Conservation (phyloP, 2,888 invertebrate species). For the Ormia ochracea region DNA sequence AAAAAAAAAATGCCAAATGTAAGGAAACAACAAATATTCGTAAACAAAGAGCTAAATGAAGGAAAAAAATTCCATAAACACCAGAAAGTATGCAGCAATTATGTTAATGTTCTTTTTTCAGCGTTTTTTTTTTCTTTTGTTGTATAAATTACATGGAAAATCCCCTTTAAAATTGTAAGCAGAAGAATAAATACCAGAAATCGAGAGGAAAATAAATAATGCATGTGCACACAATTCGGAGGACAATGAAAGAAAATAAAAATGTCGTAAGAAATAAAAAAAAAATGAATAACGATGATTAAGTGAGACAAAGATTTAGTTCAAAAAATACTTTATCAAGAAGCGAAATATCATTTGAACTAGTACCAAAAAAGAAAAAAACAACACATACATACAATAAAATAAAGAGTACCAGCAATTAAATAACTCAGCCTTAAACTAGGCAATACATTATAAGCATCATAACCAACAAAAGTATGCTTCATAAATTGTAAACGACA, state of each 20-base stretch:
- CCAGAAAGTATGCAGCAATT: slow-evolving; percentile 55
- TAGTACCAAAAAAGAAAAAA: slow-evolving; percentile 32
- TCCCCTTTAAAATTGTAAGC: slow-evolving; percentile 34
- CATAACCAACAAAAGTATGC: slow-evolving; percentile 35
- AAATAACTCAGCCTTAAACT: slow-evolving; percentile 36
- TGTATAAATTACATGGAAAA: slow-evolving; percentile 18
- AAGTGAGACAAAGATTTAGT: slow-evolving; percentile 36
- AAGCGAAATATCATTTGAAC: slow-evolving; percentile 27
- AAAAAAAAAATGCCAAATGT: background rate
- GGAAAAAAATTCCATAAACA: slow-evolving; percentile 47
- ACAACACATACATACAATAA: background rate
- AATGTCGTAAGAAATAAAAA: slow-evolving; percentile 14
- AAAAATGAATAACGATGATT: slow-evolving; percentile 45
- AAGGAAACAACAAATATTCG: slow-evolving; percentile 50
- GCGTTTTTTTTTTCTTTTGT: background rate
- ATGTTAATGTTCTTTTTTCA: slow-evolving; percentile 43
- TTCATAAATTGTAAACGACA: slow-evolving; percentile 36
- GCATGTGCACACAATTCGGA: slow-evolving; percentile 36
- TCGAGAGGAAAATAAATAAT: slow-evolving; percentile 57
- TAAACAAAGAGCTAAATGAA: slow-evolving; percentile 54
- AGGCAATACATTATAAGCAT: slow-evolving; percentile 43
- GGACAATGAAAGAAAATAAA: slow-evolving; percentile 13
- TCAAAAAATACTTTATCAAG: slow-evolving; percentile 40
- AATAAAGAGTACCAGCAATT: slow-evolving; percentile 5
- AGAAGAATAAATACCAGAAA: slow-evolving; percentile 49